Percentiles rank a stretch among this genome's conserved stretches.
Conservation (phyloP, 2,113 vertebrate species). For the Chlamydotis undulata region DNA sequence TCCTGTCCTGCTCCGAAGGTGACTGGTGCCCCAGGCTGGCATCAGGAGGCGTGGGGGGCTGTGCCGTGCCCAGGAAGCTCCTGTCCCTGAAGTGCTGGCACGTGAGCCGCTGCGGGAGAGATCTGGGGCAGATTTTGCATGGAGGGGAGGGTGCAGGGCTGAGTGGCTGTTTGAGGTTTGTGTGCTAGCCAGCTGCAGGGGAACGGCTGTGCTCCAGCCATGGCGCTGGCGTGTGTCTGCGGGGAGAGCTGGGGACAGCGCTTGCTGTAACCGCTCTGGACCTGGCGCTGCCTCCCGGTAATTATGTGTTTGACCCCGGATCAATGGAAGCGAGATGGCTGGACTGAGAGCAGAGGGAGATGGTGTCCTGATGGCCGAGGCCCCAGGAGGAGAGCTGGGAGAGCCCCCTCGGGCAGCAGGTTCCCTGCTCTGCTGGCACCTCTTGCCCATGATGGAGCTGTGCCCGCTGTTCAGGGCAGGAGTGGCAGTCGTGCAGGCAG, state of each 20-base stretch:
- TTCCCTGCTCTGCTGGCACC: neutral
- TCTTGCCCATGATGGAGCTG: rapidly evolving
- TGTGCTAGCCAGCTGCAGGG: neutral
- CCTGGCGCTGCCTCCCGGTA: neutral
- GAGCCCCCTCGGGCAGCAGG: rapidly evolving
- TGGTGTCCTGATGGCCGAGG: neutral
- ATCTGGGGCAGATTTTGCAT: neutral
- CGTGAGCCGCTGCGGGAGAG: rapidly evolving
- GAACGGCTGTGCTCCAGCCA: neutral
- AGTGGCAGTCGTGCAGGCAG: rapidly evolving
- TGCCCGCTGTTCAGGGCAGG: neutral
- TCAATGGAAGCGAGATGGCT: neutral
- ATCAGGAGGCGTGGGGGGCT: rapidly evolving
- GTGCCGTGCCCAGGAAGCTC: neutral
- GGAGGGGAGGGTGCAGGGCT: neutral
- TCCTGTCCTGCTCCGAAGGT: neutral
- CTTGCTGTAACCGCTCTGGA: neutral
- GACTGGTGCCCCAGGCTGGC: rapidly evolving
- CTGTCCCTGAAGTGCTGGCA: neutral
- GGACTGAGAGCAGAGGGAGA: neutral
- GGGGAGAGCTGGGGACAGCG: neutral
- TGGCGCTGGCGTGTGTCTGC: neutral
- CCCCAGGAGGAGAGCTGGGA: neutral
- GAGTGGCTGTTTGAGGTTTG: neutral
- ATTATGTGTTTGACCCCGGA: neutral